These are phyloP conservation scores for Varroa destructor DNA, from an alignment of 1,140 invertebrate species.

Conservation along the genomic window DNA sequence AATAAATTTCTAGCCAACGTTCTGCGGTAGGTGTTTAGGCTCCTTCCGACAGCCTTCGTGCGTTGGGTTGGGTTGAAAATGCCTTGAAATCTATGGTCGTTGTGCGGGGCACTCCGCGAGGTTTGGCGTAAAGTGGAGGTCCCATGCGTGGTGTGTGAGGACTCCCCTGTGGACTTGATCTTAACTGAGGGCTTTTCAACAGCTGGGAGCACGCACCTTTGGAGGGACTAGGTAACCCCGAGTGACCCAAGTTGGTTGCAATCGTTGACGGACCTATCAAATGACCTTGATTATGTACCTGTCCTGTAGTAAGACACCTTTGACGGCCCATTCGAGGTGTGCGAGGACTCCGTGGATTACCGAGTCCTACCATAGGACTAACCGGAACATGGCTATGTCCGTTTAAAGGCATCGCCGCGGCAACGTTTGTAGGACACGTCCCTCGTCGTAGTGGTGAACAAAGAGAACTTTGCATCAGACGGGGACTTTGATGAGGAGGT, in stretches of 20 bases:
- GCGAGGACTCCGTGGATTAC: background rate
- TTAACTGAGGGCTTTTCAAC: background rate
- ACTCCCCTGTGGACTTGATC: background rate
- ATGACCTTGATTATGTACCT: no score
- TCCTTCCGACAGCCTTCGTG: no score
- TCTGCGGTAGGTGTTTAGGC: no score
- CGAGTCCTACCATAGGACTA: no score
- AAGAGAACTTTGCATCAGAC: background rate
- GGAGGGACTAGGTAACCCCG: no score
- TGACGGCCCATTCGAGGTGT: conserved; percentile 8
- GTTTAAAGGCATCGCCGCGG: no score
- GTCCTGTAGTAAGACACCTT: no score
- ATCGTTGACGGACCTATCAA: no score
- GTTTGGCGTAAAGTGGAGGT: conserved; percentile 1
- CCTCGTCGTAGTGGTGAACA: conserved; percentile 9
- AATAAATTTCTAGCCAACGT: no score
- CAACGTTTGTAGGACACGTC: background rate
- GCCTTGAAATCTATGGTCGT: conserved; percentile 24
- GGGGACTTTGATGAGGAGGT: conserved; percentile 18
- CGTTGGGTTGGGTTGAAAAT: background rate
- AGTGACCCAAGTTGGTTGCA: no score
- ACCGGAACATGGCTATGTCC: no score
- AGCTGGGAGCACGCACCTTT: no score
- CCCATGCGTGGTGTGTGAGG: conserved; percentile 2
- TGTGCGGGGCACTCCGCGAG: conserved; percentile 4